phyloP scores from a whole-genome alignment of 2,888 invertebrate genomes.

The Pyralis farinalis region DNA sequence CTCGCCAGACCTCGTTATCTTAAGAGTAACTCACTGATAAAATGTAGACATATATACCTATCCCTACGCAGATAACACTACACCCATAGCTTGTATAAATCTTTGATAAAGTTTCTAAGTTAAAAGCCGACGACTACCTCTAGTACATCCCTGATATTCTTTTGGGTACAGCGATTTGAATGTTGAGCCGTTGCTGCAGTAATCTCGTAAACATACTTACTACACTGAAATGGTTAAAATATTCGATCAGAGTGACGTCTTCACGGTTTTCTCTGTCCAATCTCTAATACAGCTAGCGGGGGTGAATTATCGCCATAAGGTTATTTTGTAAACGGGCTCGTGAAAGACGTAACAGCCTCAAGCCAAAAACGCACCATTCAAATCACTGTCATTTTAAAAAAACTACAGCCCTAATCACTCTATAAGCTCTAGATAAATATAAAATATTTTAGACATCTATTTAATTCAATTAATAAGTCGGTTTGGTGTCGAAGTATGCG shows the following conservation, averaged over 20 bases:
- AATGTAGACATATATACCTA: conserved; percentile 36
- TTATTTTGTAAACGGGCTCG: no score
- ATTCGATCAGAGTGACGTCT: no score
- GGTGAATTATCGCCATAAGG: no score
- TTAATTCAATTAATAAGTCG: conserved; percentile 49
- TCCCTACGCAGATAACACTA: conserved; percentile 50
- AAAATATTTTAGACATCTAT: conserved; percentile 67
- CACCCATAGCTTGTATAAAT: conserved; percentile 65
- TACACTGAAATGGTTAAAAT: no score
- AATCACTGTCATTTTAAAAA: conserved; percentile 28
- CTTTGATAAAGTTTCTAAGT: conserved; percentile 59
- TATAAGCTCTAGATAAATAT: conserved; percentile 79
- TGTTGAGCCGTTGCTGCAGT: conserved; percentile 13
- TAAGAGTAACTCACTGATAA: conserved; percentile 19
- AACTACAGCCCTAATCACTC: conserved; percentile 66
- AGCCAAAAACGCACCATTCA: conserved; percentile 21
- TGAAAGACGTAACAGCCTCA: no score
- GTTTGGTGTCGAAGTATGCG: conserved; percentile 66
- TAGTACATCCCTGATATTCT: conserved; percentile 65
- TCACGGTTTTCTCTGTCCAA: no score
- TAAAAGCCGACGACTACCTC: conserved; percentile 64
- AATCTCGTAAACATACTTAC: no score
- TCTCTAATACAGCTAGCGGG: no score
- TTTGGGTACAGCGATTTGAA: conserved; percentile 33
- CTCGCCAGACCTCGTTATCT: conserved; percentile 4